Base-by-base conservation (phyloP, 2,888 invertebrate genomes). In the Alentia gelatinosa region DNA sequence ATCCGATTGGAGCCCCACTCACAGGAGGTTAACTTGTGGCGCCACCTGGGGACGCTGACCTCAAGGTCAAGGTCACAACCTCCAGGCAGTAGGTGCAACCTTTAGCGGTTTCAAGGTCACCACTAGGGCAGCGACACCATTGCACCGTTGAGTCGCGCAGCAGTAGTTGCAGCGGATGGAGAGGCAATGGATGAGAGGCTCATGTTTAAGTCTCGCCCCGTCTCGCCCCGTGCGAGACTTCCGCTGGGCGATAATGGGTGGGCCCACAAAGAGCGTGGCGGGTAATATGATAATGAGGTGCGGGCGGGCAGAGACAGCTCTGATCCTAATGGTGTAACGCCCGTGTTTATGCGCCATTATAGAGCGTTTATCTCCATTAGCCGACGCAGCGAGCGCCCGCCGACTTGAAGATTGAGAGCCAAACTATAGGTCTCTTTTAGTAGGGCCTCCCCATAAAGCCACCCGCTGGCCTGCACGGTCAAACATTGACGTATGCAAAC, bases 401-500 rank as follows among this genome's bases (percentile, higher is more conserved):
- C 19, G 83, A 40, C 83, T 40, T 23, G 83, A 40, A 40, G 83
- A 83, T 37, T 83, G 83, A 83, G 40, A 39, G 83, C 39, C 40
- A 42, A 86, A 86, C 86, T 86, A 86, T 50, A 86, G 86, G 86
- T 50, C 86, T 86, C 86, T 86, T 47, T 86, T 47, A 86, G 47
- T 7, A 26, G 33, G 30, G 0, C 47, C 50, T 33, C 26, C 86
- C 86, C 47, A 30, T 50, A 26, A 42, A 86, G 42, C 47, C 47
- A 30, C 47, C 86, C 86, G n/a, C 79, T 39, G 47, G 47, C 33
- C 50, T n/a, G 26, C 47, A 26, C 50, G 86, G 47, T 47, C 86
- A 86, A 86, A 86, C 86, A 86, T 86, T 86, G 86, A 86, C 86
- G 39, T 47, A 86, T 86, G 86, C 86, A 86, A 86, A 86, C 47